Conservation (phyloP, 2,888 invertebrate genomes). For the Nymphalis polychloros region DNA sequence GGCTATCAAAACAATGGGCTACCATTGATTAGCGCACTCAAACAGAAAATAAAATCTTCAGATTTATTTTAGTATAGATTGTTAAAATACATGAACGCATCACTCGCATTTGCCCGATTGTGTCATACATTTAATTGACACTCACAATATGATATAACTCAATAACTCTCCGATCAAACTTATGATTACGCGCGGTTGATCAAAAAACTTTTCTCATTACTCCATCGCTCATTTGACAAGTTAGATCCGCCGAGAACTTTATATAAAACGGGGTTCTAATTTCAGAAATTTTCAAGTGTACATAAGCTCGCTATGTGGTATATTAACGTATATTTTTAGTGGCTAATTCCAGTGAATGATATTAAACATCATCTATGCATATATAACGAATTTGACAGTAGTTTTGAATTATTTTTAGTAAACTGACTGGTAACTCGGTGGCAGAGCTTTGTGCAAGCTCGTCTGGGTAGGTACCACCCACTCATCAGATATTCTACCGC, state of each 20-base stretch:
- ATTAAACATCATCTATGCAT: too few species aligned
- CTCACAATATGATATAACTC: slow-evolving; percentile 18
- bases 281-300: slow-evolving; percentile 16
- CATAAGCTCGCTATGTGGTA: neutral
- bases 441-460: too few species aligned
- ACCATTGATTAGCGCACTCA: too few species aligned
- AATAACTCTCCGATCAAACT: slow-evolving; percentile 23
- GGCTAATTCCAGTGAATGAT: neutral
- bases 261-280: slow-evolving; percentile 36
- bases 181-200: slow-evolving; percentile 29
- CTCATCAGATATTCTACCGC: too few species aligned
- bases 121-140: slow-evolving; percentile 4
- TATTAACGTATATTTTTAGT: neutral
- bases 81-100: too few species aligned
- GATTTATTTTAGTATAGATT: too few species aligned
- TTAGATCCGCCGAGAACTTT: slow-evolving; percentile 34
- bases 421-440: too few species aligned
- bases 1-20: too few species aligned
- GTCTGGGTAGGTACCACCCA: too few species aligned
- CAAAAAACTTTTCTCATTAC: slow-evolving; percentile 37
- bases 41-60: too few species aligned
- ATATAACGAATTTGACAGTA: too few species aligned
- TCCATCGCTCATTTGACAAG: slow-evolving; percentile 27
- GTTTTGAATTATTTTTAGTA: too few species aligned
- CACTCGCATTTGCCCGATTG: neutral